Base-by-base conservation (phyloP, 2,888 invertebrate genomes). In the Caprella mutica region DNA sequence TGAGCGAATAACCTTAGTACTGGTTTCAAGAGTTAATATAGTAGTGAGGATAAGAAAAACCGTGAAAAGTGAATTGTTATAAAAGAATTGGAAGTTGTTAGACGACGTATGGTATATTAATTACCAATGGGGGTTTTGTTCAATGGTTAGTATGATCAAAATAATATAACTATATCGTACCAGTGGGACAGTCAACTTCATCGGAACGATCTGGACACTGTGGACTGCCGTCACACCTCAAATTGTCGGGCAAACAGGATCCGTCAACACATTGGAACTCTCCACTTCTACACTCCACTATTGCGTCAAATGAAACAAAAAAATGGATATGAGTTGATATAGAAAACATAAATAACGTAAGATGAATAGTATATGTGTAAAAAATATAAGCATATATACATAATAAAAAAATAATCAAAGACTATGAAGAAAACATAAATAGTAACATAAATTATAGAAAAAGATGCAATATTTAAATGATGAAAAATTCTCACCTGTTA, bases 131-230 rank as follows among this genome's bases (percentile, higher is more conserved):
- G n/a, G n/a, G n/a, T n/a, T n/a, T n/a, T n/a, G n/a, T n/a, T n/a
- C n/a, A n/a, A n/a, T n/a, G n/a, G n/a, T n/a, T n/a, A n/a, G n/a
- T n/a, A n/a, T n/a, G n/a, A n/a, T 33, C 12, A 33, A 24, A 40
- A 3, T 24, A 8, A 40, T 23, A 23, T 40, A 23, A 40, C 8
- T 44, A 26, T 14, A 44, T 27, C 30, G 21, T 30, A 48, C 48
- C 43, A 43, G 21, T n/a, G n/a, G 43, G n/a, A 42, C 64, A 64
- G 51, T 52, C 44, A 3, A 6, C 21, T 27, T 64, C 64, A 26
- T 64, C 64, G 2, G 64, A 64, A 9, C 39, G 54, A 44, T 64
- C 64, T 6, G 55, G 52, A 42, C 64, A 64, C 35, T 60, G 55
- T 1, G 56, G 48, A 8, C 40, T 33, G 9, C 64, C 58, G 42